These are phyloP conservation scores for Gopherus evgoodei DNA, from an alignment of 2,113 vertebrate genomes.

Conservation along the genomic window DNA sequence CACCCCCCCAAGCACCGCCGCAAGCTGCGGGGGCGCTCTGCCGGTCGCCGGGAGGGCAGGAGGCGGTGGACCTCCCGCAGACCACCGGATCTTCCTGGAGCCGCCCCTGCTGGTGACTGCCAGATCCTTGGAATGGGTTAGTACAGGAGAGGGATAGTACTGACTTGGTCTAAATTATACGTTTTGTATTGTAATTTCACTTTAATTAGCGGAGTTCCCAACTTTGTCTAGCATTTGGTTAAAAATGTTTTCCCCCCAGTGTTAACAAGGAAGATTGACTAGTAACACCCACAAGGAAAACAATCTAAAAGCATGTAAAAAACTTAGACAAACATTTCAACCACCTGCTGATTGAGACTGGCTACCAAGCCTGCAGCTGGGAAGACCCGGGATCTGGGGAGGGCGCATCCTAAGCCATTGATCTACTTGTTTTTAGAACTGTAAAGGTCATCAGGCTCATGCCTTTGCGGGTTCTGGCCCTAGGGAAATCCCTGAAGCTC, in stretches of 20 bases:
- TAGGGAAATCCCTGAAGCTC: not conserved
- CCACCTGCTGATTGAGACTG: constrained; percentile 20
- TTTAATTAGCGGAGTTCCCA: not conserved
- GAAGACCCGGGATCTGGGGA: not conserved
- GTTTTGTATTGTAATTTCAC: not conserved
- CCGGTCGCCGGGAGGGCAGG: too few species aligned
- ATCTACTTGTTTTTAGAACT: not conserved
- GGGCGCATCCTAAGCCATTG: not conserved
- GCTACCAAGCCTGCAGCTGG: constrained; percentile 34
- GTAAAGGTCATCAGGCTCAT: not conserved
- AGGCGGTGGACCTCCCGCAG: too few species aligned
- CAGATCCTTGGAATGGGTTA: not conserved
- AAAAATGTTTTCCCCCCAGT: too few species aligned
- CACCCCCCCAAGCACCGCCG: too few species aligned
- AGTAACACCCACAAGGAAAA: not conserved
- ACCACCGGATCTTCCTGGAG: too few species aligned
- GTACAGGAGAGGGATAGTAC: fast-evolving
- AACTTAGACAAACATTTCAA: constrained; percentile 23
- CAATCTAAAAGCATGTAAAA: constrained; percentile 22
- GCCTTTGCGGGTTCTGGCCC: not conserved
- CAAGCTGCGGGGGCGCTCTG: too few species aligned
- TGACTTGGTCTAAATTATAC: not conserved
- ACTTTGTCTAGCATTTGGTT: not conserved
- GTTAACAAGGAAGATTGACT: not conserved
- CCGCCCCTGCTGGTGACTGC: not conserved